Base-by-base conservation (phyloP, 2,113 vertebrate species). In the Limanda limanda region DNA sequence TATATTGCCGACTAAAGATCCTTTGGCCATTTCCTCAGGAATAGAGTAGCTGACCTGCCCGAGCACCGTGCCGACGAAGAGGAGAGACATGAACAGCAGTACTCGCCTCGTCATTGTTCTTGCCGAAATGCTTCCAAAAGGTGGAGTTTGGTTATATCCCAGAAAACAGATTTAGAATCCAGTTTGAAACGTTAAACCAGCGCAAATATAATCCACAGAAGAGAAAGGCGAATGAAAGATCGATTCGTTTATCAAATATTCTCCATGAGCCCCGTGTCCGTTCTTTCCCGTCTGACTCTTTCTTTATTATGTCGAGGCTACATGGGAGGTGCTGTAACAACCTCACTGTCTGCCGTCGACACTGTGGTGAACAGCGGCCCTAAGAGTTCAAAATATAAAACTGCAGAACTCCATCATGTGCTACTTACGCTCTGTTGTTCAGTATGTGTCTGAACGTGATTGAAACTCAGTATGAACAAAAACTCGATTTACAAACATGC, bases 31-130 rank as follows among this genome's bases (percentile, higher is more conserved):
- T 63, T 87, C 85, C 56, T 87, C 85, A 0, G 85, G 79, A 18
- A 87, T 68, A 0, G 68, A 37, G 5, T 87, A 87, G 45, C 75
- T 84, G 52, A 91, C 86, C 24, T 93, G 89, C 17, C 78, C 89
- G 24, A 42, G 48, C 24, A 77, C 84, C 1, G 60, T 27, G 6
- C 24, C 17, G 20, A 88, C 1, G 20, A 27, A 83, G 15, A 87
- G 7, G 15, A 84, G 0, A 15, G 31, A 35, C 37, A 83, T 23
- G 10, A 57, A 62, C 14, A 89, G 23, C 18, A 83, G 25, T 20
- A 64, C 71, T 27, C 54, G 78, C 57, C 80, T 2, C 11, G 5
- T 70, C 87, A 89, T 90, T 90, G 81, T 86, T 74, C 69, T 56
- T 3, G 52, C 71, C 63, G 13, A 57, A 37, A 37, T 37, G 35